Percentiles rank a stretch among this genome's conserved stretches.
Evolutionary conservation across 2,797 vertebrate species (phyloP).

Genomic region (Pseudochirops cupreus): DNA sequence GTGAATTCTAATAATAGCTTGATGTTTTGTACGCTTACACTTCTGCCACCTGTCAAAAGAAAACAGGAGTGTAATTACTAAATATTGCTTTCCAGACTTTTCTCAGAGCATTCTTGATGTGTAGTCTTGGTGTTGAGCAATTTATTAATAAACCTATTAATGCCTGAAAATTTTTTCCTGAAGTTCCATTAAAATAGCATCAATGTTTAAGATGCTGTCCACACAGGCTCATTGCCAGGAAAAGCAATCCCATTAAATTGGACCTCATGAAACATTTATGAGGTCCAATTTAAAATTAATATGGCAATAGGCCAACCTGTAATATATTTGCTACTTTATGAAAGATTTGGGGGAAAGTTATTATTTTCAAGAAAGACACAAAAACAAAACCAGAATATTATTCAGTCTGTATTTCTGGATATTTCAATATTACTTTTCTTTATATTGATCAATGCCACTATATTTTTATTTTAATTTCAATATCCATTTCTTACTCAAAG

Average conservation of each 20-base stretch:
- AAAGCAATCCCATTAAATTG: constrained; percentile 78
- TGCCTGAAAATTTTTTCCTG: constrained; percentile 72
- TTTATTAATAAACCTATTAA: constrained; percentile 85
- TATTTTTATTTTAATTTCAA: not conserved
- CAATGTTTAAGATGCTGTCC: constrained; percentile 65
- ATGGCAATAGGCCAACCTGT: constrained; percentile 78
- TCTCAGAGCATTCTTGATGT: constrained; percentile 79
- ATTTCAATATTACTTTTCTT: constrained; percentile 4
- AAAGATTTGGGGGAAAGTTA: constrained; percentile 28
- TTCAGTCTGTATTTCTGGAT: not conserved
- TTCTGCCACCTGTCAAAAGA: constrained; percentile 45
- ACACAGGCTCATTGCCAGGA: constrained; percentile 75
- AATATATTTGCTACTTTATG: constrained; percentile 28
- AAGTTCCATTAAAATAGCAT: constrained; percentile 68
- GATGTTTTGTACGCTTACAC: not conserved
- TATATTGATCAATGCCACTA: not conserved
- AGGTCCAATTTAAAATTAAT: constrained; percentile 82
- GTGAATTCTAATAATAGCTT: not conserved
- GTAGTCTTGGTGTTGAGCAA: constrained; percentile 78
- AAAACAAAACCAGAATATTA: constrained; percentile 66
- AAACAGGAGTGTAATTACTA: constrained; percentile 61
- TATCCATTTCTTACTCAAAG: constrained; percentile 10
- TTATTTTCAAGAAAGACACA: constrained; percentile 79
- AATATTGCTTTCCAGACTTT: constrained; percentile 61
- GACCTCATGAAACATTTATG: constrained; percentile 84